Base-by-base conservation (phyloP, 2,888 invertebrate species). In the Trachelus troglodyta region DNA sequence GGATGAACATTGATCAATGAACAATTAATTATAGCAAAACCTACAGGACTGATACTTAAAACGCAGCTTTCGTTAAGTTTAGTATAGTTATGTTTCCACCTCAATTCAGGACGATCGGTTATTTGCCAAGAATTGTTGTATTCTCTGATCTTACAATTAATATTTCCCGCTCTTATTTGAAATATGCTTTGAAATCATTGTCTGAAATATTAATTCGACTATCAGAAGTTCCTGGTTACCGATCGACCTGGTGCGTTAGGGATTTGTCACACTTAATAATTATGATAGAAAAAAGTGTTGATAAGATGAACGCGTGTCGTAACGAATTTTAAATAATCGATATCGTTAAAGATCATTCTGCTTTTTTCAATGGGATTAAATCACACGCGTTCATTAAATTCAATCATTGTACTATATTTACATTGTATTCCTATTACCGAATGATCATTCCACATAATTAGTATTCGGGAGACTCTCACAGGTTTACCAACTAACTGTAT, bases 11-110 rank as follows among this genome's bases (percentile, higher is more conserved):
- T 37, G 74, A 68, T 30, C 23, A 35, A 35, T 75, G 37, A 37
- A 34, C 11, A 31, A 37, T 75, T 77, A 78, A 68, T 33, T 33
- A 30, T 77, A 75, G 77, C 35, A 35, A 33, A 56, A 78, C 34
- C 34, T 75, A 75, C 34, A 71, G 69, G 77, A 78, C 77, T 78
- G 77, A 78, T 78, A 78, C 77, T 78, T 78, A 75, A 77, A 75
- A 77, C 75, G 77, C 56, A 75, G 75, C 75, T 77, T 75, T 74
- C 69, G 68, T 75, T 77, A 74, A 34, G 75, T 75, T 73, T 77
- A 75, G 71, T 71, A 71, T 71, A 71, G 71, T 31, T 71, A 34
- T 12, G 34, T 33, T 12, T 71, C 12, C 4, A 15, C n/a, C 4
- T 11, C 3, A 56, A 56, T 30, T 71, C 71, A 15, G 71, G 71